These are phyloP conservation scores for Dinoponera quadriceps DNA, from an alignment of 1,140 invertebrate species.

Conservation along the genomic window DNA sequence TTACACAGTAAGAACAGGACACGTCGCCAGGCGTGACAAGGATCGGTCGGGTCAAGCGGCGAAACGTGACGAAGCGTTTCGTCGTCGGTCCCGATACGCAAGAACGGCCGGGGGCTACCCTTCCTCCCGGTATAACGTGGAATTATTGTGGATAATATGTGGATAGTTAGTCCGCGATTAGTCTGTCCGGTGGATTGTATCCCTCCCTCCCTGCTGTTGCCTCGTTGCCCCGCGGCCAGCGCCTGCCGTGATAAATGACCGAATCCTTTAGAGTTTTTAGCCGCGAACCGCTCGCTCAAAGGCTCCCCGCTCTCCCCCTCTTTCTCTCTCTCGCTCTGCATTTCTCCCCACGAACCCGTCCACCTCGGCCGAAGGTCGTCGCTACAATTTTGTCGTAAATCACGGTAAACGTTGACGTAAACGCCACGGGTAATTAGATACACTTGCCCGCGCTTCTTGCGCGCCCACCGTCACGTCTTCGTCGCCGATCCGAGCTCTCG, in stretches of 20 bases:
- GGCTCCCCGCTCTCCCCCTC: constrained; percentile 42
- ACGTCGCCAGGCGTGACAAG: constrained; percentile 36
- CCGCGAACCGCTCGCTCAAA: constrained; percentile 70
- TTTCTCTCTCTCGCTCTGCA: not conserved
- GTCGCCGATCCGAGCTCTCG: constrained; percentile 27
- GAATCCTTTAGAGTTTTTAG: constrained; percentile 83
- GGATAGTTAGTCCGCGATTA: constrained; percentile 83
- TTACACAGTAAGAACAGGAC: not conserved
- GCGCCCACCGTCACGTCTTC: constrained; percentile 65
- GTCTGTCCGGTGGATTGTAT: constrained; percentile 83
- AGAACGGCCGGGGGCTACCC: constrained; percentile 38
- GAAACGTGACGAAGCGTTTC: constrained; percentile 49
- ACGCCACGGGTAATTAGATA: constrained; percentile 85
- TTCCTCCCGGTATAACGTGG: constrained; percentile 69
- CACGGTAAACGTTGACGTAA: constrained; percentile 85
- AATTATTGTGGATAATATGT: constrained; percentile 83
- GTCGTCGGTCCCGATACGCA: constrained; percentile 51
- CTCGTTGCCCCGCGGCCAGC: constrained; percentile 77
- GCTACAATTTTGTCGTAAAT: constrained; percentile 85
- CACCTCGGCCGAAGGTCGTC: constrained; percentile 81
- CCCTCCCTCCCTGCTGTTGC: constrained; percentile 79
- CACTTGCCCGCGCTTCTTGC: constrained; percentile 80
- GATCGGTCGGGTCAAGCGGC: constrained; percentile 20
- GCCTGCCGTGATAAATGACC: constrained; percentile 84
- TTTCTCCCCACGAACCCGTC: constrained; percentile 29